phyloP scores from a whole-genome alignment of 2,797 vertebrate species.

The Diglossa cyanea region DNA sequence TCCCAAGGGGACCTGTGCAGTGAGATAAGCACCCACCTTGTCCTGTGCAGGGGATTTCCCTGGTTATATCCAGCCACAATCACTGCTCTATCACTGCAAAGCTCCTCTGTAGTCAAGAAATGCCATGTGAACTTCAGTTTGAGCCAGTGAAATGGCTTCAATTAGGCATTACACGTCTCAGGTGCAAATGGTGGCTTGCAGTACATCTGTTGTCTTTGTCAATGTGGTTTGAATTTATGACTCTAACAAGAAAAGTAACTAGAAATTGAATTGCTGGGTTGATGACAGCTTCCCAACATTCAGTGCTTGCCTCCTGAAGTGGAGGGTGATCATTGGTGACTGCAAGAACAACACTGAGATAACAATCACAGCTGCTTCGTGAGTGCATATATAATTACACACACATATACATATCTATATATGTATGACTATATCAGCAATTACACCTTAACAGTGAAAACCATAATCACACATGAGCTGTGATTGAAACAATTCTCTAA shows the following conservation, averaged over 20 bases:
- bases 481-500: background rate
- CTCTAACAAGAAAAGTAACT: background rate
- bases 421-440: background rate
- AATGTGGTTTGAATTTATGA: constrained; percentile 16
- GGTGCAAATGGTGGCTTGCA: background rate
- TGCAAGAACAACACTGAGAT: background rate
- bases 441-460: background rate
- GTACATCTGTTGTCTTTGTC: background rate
- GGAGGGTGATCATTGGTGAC: background rate
- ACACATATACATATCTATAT: background rate
- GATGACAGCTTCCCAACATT: background rate
- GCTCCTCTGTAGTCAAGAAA: background rate
- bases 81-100: background rate
- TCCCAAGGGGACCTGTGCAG: background rate
- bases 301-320: background rate
- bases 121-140: background rate
- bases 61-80: background rate
- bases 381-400: too few species aligned
- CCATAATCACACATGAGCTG: background rate
- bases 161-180: background rate
- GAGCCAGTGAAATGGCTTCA: background rate
- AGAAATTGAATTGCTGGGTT: background rate
- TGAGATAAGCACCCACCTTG: background rate
- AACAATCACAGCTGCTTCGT: background rate
- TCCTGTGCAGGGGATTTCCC: background rate